These are phyloP conservation scores for Lycocerus yunnanus DNA, from an alignment of 2,888 invertebrate species.

Conservation along the genomic window DNA sequence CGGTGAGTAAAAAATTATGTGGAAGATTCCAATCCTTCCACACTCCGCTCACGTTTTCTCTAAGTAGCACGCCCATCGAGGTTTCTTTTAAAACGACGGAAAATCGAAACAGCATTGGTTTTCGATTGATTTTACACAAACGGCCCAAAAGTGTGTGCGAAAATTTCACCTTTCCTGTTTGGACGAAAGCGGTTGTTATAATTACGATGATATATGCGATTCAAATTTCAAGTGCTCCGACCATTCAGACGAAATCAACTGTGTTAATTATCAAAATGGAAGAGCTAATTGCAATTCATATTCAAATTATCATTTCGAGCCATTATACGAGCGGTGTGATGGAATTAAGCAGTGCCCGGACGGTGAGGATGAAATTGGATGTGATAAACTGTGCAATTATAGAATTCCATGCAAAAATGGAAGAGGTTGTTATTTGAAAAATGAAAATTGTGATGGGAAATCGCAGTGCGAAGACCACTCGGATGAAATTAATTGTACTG, in stretches of 20 bases:
- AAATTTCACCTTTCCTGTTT: slow-evolving; percentile 29
- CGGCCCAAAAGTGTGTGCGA: slow-evolving; percentile 21
- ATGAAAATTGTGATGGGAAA: slow-evolving; percentile 35
- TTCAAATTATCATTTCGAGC: slow-evolving; percentile 21
- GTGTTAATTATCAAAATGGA: slow-evolving; percentile 26
- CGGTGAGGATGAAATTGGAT: slow-evolving; percentile 37
- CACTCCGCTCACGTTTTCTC: background rate
- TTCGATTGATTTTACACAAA: slow-evolving; percentile 20
- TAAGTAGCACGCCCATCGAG: background rate
- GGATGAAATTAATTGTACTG: slow-evolving; percentile 38
- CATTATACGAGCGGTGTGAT: slow-evolving; percentile 31
- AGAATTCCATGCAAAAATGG: slow-evolving; percentile 31
- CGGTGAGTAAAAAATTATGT: background rate
- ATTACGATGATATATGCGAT: slow-evolving; percentile 29
- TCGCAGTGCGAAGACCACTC: slow-evolving; percentile 35
- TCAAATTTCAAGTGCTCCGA: slow-evolving; percentile 33
- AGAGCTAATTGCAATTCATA: slow-evolving; percentile 25
- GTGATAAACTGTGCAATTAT: slow-evolving; percentile 20
- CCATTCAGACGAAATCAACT: slow-evolving; percentile 38
- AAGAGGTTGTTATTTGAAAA: slow-evolving; percentile 31
- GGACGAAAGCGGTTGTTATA: slow-evolving; percentile 30
- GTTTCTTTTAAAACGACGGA: slow-evolving; percentile 1
- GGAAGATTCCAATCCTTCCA: background rate
- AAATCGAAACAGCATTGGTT: background rate
- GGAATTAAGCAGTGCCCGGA: slow-evolving; percentile 32